Percentiles rank a stretch among this genome's conserved stretches.
Conservation (phyloP, 2,797 vertebrate species). For the Premnoplex brunnescens region DNA sequence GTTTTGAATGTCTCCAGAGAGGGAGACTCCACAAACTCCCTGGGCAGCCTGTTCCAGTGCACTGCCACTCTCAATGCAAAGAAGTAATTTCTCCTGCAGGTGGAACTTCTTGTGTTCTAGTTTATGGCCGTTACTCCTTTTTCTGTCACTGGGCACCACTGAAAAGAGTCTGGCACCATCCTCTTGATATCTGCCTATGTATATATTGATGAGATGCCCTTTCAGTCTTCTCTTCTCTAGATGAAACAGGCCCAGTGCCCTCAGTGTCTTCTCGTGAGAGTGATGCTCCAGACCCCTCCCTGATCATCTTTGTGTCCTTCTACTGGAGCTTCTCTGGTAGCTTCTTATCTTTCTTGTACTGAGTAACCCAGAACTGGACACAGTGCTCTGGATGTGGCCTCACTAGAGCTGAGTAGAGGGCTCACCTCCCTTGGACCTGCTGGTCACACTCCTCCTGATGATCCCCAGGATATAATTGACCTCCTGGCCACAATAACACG, state of each 20-base stretch:
- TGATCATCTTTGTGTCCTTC: neutral
- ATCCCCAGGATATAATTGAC: rapidly evolving
- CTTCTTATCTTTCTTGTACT: neutral
- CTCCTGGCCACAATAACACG: neutral
- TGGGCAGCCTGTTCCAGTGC: neutral
- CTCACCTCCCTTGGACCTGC: rapidly evolving
- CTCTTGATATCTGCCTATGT: neutral
- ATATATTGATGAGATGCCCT: neutral
- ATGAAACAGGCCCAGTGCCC: neutral
- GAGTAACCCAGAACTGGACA: neutral
- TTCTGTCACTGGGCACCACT: rapidly evolving
- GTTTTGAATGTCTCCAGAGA: neutral
- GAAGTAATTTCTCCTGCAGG: neutral
- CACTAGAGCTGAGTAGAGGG: neutral
- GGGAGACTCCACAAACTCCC: neutral
- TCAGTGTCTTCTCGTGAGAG: neutral
- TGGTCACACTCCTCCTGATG: rapidly evolving
- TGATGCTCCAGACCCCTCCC: neutral
- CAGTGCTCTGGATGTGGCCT: rapidly evolving
- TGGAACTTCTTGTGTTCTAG: neutral
- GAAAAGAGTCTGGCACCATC: neutral
- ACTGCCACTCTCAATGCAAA: neutral
- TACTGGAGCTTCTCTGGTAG: neutral
- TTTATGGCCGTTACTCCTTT: neutral
- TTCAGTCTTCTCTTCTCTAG: neutral